Base-by-base conservation (phyloP, 2,888 invertebrate species). In the Trachelus iudaicus region DNA sequence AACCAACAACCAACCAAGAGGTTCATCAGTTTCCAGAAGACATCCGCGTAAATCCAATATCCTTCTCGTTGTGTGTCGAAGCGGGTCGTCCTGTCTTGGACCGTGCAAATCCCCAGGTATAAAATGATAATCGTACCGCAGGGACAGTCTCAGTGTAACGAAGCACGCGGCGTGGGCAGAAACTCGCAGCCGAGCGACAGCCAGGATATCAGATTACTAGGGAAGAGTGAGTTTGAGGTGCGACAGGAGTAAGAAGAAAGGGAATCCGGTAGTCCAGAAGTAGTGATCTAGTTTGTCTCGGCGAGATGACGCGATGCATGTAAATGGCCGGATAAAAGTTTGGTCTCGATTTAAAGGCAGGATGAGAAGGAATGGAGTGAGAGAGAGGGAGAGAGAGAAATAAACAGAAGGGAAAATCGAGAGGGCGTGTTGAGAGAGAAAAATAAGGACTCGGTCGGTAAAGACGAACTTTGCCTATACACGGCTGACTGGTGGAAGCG, bases 291-390 rank as follows among this genome's bases (percentile, higher is more conserved):
- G 84, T 84, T 84, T 84, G 83, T 83, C 83, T 79, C 80, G 82
- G 80, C 77, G 83, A 78, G 33, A 75, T 77, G 75, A 77, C 82
- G 82, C 79, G 83, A 81, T 86, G 86, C 86, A 86, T 86, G 84
- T 85, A 86, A 86, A 86, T 85, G 85, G 80, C 83, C 79, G 77
- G 80, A 73, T 69, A 76, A 75, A 79, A n/a, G 69, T 71, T 31
- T 34, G 79, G 73, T 75, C 34, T 74, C 35, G 75, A 79, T 73
- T 75, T 76, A 74, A 75, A 79, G 77, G 68, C 69, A 73, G 74
- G 69, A 13, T 69, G 56, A 40, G 74, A 75, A 37, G 77, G 71
- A 12, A 71, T 15, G 23, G 71, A 33, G 30, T 11, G 69, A 6
- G 69, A 3, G 31, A 69, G 11, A 30, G 33, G 3, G n/a, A 69